Evolutionary conservation across 2,797 vertebrate genomes (phyloP).

Genomic region (Poecile montanus): DNA sequence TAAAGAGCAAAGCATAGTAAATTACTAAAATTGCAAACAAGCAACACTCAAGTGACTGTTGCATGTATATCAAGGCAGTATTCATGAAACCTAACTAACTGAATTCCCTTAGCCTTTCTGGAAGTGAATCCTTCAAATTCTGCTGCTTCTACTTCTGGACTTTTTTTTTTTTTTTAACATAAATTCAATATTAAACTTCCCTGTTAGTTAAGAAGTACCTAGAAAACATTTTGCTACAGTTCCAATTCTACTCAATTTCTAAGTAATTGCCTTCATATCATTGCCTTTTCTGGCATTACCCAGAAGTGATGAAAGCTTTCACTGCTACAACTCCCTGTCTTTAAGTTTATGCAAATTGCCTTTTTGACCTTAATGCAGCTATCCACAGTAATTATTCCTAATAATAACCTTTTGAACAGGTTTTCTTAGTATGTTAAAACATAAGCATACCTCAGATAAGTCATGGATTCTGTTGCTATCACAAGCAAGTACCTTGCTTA

Average conservation of each 20-base stretch:
- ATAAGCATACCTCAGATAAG: neutral
- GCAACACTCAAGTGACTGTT: neutral
- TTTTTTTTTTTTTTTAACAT: neutral
- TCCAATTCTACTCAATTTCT: neutral
- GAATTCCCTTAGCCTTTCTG: neutral
- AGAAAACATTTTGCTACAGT: neutral
- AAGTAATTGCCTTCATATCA: neutral
- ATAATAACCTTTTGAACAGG: neutral
- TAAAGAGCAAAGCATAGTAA: constrained; percentile 29
- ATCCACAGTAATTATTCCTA: neutral
- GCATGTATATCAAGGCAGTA: neutral
- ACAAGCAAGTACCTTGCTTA: neutral
- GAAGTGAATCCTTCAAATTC: neutral
- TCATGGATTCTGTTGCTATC: neutral
- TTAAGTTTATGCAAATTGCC: neutral
- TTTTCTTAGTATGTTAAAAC: neutral
- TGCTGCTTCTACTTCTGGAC: neutral
- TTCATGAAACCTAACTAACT: neutral
- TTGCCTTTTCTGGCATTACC: neutral
- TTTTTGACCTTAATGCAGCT: neutral
- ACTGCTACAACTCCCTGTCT: neutral
- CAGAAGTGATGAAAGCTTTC: neutral
- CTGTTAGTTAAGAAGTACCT: neutral
- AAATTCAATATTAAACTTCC: neutral
- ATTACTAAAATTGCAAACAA: neutral